phyloP scores from a whole-genome alignment of 1,140 invertebrate genomes.

The Lepidurus arcticus region DNA sequence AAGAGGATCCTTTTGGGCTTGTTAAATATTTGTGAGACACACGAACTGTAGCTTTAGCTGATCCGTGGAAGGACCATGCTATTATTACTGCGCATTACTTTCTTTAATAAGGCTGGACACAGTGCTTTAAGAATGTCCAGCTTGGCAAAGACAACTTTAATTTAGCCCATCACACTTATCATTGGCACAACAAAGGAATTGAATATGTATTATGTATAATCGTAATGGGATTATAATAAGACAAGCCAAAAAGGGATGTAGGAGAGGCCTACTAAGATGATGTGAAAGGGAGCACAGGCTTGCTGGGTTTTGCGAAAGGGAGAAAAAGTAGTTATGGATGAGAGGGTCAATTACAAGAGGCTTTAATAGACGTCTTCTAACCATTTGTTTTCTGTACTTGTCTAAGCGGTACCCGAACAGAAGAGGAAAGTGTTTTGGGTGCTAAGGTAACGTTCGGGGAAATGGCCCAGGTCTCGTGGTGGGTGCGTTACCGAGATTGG shows the following conservation, averaged over 20 bases:
- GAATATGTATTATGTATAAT: background rate
- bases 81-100: too few species aligned
- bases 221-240: constrained; percentile 6
- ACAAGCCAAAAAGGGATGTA: background rate
- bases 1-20: background rate
- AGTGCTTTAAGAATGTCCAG: background rate
- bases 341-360: background rate
- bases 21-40: background rate
- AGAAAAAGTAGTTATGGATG: constrained; percentile 1
- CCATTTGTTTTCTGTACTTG: constrained; percentile 1
- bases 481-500: background rate
- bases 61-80: too few species aligned
- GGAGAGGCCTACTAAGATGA: background rate
- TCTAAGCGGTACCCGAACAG: background rate
- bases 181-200: background rate
- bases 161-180: background rate
- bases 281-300: background rate
- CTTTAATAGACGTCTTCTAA: background rate
- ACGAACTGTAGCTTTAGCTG: background rate
- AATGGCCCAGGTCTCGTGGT: background rate
- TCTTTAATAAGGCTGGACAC: background rate
- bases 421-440: background rate
- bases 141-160: too few species aligned
- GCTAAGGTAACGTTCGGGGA: background rate
- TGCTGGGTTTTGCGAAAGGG: background rate